These are phyloP conservation scores for Stenodema calcarata DNA, from an alignment of 2,888 invertebrate genomes.

Conservation along the genomic window DNA sequence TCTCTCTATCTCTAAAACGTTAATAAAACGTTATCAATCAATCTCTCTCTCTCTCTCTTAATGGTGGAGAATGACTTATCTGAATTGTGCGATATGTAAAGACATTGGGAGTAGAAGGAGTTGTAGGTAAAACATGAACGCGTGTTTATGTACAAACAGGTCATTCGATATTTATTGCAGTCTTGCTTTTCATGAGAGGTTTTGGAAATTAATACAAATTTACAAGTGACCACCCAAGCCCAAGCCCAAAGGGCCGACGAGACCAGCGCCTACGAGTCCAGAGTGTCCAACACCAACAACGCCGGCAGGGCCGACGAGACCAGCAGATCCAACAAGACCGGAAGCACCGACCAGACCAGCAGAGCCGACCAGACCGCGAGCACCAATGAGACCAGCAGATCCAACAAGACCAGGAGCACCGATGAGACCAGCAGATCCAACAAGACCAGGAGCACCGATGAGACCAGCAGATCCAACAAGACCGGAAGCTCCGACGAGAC, in stretches of 20 bases:
- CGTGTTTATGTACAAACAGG: neutral
- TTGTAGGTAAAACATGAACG: no score
- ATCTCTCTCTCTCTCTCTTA: no score
- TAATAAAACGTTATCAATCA: no score
- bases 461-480: constrained; percentile 11
- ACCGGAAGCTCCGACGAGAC: neutral
- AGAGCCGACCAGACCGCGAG: neutral
- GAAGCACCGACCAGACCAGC: neutral
- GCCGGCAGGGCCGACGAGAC: neutral
- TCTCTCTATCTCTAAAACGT: no score
- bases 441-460: neutral
- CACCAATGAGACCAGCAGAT: neutral
- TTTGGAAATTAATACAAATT: neutral
- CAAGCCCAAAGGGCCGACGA: constrained; percentile 17
- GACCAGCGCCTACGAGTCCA: neutral
- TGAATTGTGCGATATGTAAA: no score
- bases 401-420: neutral
- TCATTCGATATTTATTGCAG: constrained; percentile 15
- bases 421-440: neutral
- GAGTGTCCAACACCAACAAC: neutral
- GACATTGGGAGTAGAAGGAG: no score
- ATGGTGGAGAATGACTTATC: no score
- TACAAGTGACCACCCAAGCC: neutral
- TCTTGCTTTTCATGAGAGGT: neutral
- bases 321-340: neutral